phyloP scores from a whole-genome alignment of 2,113 vertebrate genomes.

The Periophthalmodon schlosseri region DNA sequence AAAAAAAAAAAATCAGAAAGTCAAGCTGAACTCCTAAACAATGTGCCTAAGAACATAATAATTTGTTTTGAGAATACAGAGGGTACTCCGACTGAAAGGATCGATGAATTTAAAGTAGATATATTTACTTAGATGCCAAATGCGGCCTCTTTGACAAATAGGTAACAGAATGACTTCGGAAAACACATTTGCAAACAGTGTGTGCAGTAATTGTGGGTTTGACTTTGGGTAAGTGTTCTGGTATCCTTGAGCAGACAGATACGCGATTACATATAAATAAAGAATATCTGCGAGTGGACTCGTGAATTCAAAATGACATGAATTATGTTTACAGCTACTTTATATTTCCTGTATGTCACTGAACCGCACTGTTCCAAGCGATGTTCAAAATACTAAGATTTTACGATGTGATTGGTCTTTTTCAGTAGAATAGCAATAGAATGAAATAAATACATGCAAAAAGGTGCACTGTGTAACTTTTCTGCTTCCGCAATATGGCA shows the following conservation, averaged over 20 bases:
- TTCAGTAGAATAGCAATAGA: too few species aligned
- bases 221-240: neutral
- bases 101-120: neutral
- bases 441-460: too few species aligned
- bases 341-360: too few species aligned
- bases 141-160: neutral
- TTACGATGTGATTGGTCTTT: too few species aligned
- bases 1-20: conserved; percentile 45
- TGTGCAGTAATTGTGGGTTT: neutral
- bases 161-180: neutral
- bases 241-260: neutral
- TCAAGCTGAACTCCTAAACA: conserved; percentile 37
- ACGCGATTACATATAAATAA: neutral
- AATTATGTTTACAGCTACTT: too few species aligned
- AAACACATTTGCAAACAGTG: neutral
- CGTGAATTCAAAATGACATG: too few species aligned
- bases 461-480: too few species aligned
- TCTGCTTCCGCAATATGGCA: too few species aligned
- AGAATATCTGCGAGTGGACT: neutral
- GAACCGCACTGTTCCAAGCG: too few species aligned
- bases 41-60: conserved; percentile 30
- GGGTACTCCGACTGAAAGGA: neutral
- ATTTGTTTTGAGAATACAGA: neutral
- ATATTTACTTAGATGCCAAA: neutral
- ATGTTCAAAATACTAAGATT: too few species aligned